phyloP scores from a whole-genome alignment of 1,140 invertebrate genomes.

The Drosophila biarmipes region DNA sequence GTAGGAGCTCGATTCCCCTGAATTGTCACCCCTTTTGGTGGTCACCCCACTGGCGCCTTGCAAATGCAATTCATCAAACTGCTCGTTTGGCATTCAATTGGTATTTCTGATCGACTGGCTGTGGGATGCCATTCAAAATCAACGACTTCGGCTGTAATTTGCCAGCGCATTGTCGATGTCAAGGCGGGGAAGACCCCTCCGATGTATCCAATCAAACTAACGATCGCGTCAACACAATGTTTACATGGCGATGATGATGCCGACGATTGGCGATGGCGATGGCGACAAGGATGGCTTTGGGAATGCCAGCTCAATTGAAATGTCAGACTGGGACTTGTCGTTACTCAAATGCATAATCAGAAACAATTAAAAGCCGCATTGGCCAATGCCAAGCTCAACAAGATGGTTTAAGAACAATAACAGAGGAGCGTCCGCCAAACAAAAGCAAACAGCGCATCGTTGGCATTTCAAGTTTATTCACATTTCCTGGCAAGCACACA shows the following conservation, averaged over 20 bases:
- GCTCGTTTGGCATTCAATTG: constrained; percentile 61
- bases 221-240: constrained; percentile 37
- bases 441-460: constrained; percentile 55
- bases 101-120: constrained; percentile 53
- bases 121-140: constrained; percentile 32
- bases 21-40: not conserved
- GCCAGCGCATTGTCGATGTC: constrained; percentile 36
- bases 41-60: constrained; percentile 18
- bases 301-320: constrained; percentile 61
- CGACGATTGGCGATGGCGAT: not conserved
- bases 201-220: constrained; percentile 29
- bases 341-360: constrained; percentile 72
- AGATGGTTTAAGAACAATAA: constrained; percentile 48
- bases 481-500: constrained; percentile 59
- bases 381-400: constrained; percentile 23
- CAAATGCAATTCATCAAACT: constrained; percentile 72
- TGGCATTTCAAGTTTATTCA: constrained; percentile 67
- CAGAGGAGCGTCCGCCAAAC: constrained; percentile 21
- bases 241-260: constrained; percentile 41
- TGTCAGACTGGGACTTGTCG: constrained; percentile 49
- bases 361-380: constrained; percentile 68
- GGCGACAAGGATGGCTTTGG: constrained; percentile 28
- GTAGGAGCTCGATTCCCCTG: not conserved
- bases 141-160: constrained; percentile 26
- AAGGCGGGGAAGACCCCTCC: constrained; percentile 31